Conservation (phyloP, 2,888 invertebrate genomes). For the Notodonta ziczac region DNA sequence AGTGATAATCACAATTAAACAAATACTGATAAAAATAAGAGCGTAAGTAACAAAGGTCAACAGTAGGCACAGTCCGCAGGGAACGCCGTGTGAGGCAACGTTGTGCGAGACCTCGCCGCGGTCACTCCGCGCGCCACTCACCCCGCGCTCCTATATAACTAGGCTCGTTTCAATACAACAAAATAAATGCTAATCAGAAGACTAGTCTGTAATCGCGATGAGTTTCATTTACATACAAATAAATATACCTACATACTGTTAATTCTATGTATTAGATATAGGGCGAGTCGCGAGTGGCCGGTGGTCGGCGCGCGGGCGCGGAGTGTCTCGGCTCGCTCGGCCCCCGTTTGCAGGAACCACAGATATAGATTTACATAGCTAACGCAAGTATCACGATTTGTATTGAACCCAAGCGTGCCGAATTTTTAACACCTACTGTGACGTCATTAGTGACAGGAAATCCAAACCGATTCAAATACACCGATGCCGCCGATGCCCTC, state of each 20-base stretch:
- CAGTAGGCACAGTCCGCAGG: conserved; percentile 53
- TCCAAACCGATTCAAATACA: no score
- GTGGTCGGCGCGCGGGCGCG: conserved; percentile 24
- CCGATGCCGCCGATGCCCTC: no score
- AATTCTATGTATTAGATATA: conserved; percentile 3
- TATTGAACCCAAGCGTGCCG: no score
- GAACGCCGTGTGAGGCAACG: conserved; percentile 77
- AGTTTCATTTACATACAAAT: conserved; percentile 5
- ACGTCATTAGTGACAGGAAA: no score
- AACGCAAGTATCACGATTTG: no score
- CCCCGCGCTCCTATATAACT: conserved; percentile 4
- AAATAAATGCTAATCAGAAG: conserved; percentile 26
- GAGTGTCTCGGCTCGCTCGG: conserved; percentile 53
- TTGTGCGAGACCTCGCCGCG: conserved; percentile 67
- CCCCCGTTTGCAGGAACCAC: conserved; percentile 27
- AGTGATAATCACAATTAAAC: conserved; percentile 77
- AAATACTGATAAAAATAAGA: conserved; percentile 79
- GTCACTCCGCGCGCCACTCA: conserved; percentile 39
- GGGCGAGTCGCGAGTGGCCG: conserved; percentile 1
- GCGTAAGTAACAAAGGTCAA: conserved; percentile 48
- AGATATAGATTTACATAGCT: no score
- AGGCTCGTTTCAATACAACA: background rate
- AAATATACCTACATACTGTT: conserved; percentile 1
- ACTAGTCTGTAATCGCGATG: conserved; percentile 20
- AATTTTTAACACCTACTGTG: no score